Evolutionary conservation across 2,113 vertebrate genomes (phyloP).

Genomic region (Microcebus tavaratra): DNA sequence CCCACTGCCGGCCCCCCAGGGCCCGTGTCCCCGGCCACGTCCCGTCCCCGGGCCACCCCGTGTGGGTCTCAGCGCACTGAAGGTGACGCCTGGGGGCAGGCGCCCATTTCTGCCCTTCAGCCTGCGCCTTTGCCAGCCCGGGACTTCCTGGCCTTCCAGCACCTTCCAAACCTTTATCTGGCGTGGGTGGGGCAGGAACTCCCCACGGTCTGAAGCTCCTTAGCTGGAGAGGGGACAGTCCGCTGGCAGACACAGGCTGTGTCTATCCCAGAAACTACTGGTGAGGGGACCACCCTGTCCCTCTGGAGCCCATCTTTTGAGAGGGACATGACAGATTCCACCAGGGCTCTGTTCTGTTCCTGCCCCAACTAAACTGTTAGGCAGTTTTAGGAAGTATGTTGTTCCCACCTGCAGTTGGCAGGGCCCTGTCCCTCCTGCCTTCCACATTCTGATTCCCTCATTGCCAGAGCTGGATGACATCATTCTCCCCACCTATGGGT

Average conservation of each 20-base stretch:
- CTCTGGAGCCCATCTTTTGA: background rate
- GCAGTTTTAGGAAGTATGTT: background rate
- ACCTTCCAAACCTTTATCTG: background rate
- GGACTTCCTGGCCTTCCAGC: background rate
- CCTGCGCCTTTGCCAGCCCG: background rate
- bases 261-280: background rate
- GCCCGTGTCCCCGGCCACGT: background rate
- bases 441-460: background rate
- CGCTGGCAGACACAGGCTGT: background rate
- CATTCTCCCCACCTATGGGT: too few relatives aligned
- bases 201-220: background rate
- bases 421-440: background rate
- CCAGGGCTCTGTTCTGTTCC: background rate
- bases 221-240: fast-evolving
- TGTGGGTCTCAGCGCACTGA: background rate
- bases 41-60: background rate
- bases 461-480: background rate
- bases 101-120: background rate
- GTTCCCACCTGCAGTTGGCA: background rate
- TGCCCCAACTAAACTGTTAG: background rate
- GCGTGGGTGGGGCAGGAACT: background rate
- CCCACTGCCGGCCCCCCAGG: background rate
- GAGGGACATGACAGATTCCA: background rate
- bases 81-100: background rate
- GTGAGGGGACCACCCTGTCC: too few relatives aligned